Base-by-base conservation (phyloP, 2,888 invertebrate species). In the Erebia palarica region DNA sequence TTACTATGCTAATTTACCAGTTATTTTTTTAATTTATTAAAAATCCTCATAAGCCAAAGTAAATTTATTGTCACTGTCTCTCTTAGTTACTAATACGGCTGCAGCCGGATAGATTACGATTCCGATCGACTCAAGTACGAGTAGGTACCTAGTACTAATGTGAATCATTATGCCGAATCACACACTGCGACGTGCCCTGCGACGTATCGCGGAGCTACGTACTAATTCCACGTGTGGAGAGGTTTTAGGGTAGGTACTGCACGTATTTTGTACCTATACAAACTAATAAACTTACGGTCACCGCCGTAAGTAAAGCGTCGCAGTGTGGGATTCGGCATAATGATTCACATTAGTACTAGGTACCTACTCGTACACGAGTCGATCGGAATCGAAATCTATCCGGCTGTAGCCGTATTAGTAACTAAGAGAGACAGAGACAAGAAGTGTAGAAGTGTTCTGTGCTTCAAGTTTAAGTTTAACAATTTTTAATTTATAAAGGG, bases 1-100 rank as follows among this genome's bases (percentile, higher is more conserved):
- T 60, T 68, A 61, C 61, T 61, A 53, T 55, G 71, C 69, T 72
- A 51, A 60, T 71, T 42, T 63, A 65, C 60, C 66, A 58, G 49
- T 70, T 70, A 55, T 61, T 61, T 59, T 47, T n/a, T 70, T 44
- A 18, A 65, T 58, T 59, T 61, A 69, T 68, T 68, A 61, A 69
- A 87, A 87, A 86, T 86, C 86, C 83, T 82, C 79, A 76, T 81
- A 84, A 87, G 91, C 92, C 92, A 92, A 92, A 91, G 92, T 89
- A 86, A 86, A 86, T 78, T 70, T 73, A 44, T 69, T 65, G n/a
- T 66, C 58, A 68, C 73, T 74, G 42, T 77, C 69, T 63, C 42
- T 67, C 49, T 63, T 68, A 64, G 67, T 58, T 55, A 42, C 61
- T 65, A 51, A 63, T 55, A 8, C 27, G 16, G 59, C 49, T 67